These are phyloP conservation scores for Heterodera filipjevi DNA, from an alignment of 2,888 invertebrate species.

Conservation along the genomic window DNA sequence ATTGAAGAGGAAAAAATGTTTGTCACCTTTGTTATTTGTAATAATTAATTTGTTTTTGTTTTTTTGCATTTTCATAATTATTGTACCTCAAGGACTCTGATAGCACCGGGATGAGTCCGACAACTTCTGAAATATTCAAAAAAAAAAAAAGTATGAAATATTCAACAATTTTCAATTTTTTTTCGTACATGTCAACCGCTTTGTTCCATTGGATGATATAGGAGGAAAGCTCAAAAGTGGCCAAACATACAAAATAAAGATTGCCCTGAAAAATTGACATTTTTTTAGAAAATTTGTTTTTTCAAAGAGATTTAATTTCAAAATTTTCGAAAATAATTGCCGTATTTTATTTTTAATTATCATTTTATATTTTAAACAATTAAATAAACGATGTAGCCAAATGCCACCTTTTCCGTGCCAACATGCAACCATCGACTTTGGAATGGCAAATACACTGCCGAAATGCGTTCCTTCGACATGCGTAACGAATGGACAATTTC, in stretches of 20 bases:
- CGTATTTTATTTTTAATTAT: neutral
- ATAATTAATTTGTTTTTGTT: neutral
- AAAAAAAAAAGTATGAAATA: neutral
- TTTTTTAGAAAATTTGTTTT: neutral
- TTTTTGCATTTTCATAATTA: neutral
- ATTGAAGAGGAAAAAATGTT: no score
- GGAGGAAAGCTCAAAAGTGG: conserved; percentile 91
- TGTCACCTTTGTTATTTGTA: neutral
- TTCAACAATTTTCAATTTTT: no score
- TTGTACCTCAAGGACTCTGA: conserved; percentile 84
- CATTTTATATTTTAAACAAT: neutral
- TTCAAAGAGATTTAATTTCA: no score
- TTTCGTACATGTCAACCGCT: conserved; percentile 89
- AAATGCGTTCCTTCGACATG: conserved; percentile 82
- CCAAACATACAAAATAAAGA: conserved; percentile 94
- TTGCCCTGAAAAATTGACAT: conserved; percentile 83
- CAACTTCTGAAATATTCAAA: conserved; percentile 52
- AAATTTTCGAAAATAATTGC: no score
- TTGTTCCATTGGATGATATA: conserved; percentile 99
- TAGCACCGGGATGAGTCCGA: conserved; percentile 92
- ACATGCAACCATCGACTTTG: conserved; percentile 98
- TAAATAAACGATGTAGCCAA: neutral
- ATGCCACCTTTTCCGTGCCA: conserved; percentile 78
- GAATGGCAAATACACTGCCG: conserved; percentile 89
- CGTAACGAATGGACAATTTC: conserved; percentile 92